Evolutionary conservation across 2,888 invertebrate species (phyloP), one percentile per base, ranked within the genome.

Genomic region (Helobdella robusta): DNA sequence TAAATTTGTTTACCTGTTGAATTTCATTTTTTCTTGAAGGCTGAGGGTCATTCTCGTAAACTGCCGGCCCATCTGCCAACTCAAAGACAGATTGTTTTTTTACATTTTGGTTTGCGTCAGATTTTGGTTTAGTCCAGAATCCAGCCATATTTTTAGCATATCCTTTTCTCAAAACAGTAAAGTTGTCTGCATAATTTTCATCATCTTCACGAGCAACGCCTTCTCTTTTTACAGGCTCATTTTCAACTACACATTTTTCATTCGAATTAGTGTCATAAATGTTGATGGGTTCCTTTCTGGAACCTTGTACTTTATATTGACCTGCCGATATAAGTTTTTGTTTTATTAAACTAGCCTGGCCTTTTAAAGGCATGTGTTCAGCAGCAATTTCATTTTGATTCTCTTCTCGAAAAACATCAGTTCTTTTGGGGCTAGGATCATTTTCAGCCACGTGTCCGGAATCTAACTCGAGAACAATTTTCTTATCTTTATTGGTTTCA

Each of bases 21-120:
- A 28, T 50, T 32, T 30, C 25, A 23, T 50, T 32, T 18, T 20
- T 36, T n/a, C 32, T 30, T 4, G 62, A 62, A 4, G 64, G 60
- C 8, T 23, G 60, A 15, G 71, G 71, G 28, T 70, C 54, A 62
- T 71, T 71, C 58, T 71, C 71, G 34, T 65, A 44, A 23, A 70
- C 67, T 5, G 68, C 28, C 18, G 70, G 69, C 11, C 66, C 70
- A 5, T 63, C 58, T 6, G 65, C 58, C n/a, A 44, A 30, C 30
- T 70, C 70, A 23, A 70, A 68, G 34, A 63, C 62, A 34, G 67
- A 63, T 40, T 63, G 34, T 34, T 59, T 65, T 3, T 20, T 23
- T n/a, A 25, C 46, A 4, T 30, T 20, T 18, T 20, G 59, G 4
- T 18, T 64, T 28, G 25, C 58, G 35, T 59, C 46, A 20, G 52